Evolutionary conservation across 1,140 invertebrate species (phyloP).

Genomic region (Diprion similis): DNA sequence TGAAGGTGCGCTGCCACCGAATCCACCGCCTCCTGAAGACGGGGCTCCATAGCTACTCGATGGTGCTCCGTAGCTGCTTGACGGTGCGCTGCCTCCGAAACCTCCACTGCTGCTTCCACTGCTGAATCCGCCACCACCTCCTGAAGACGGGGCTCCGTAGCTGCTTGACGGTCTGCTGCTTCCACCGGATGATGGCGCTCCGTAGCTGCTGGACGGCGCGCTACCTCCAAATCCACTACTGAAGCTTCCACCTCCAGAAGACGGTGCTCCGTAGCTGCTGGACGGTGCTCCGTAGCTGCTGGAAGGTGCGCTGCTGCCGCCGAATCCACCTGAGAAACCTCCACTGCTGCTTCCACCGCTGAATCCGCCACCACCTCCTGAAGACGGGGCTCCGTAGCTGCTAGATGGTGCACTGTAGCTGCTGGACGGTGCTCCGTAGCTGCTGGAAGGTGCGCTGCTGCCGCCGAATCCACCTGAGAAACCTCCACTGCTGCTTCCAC

Average conservation of each 20-base stretch:
- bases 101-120: slow-evolving; percentile 8
- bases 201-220: slow-evolving; percentile 34
- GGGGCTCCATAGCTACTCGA: slow-evolving; percentile 57
- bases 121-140: slow-evolving; percentile 14
- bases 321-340: slow-evolving; percentile 39
- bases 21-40: slow-evolving; percentile 38
- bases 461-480: slow-evolving; percentile 46
- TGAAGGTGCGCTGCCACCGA: slow-evolving; percentile 42
- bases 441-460: slow-evolving; percentile 44
- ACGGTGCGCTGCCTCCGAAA: slow-evolving; percentile 40
- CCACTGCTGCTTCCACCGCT: slow-evolving; percentile 7
- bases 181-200: slow-evolving; percentile 25
- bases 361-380: slow-evolving; percentile 9
- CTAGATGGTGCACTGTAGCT: slow-evolving; percentile 33
- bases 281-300: slow-evolving; percentile 29
- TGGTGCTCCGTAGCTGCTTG: slow-evolving; percentile 40
- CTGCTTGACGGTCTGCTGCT: slow-evolving; percentile 32
- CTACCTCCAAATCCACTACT: slow-evolving; percentile 35
- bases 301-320: slow-evolving; percentile 43
- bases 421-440: slow-evolving; percentile 34
- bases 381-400: slow-evolving; percentile 36
- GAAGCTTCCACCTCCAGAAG: slow-evolving; percentile 22
- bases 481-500: slow-evolving; percentile 8
- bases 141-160: slow-evolving; percentile 36
- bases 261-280: slow-evolving; percentile 31